Evolutionary conservation across 1,140 invertebrate genomes (phyloP).

Genomic region (Druon quercuslanigerum): DNA sequence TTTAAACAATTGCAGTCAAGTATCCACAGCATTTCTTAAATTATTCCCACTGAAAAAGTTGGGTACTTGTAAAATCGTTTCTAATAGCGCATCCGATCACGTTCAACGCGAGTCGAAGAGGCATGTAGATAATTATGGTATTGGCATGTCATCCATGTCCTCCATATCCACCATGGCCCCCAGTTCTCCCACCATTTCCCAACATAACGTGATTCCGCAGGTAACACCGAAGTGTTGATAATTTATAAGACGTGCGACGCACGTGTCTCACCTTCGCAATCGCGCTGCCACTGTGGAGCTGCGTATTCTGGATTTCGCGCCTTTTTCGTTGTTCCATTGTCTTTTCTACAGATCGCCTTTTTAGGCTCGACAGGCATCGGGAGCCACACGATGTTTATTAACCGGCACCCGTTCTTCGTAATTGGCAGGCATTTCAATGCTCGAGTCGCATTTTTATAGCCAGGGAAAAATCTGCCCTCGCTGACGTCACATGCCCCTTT

Average conservation of each 20-base stretch:
- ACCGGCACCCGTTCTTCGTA: conserved; percentile 46
- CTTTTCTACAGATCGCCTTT: conserved; percentile 54
- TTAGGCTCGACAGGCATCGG: conserved; percentile 45
- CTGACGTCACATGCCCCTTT: neutral
- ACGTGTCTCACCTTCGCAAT: conserved; percentile 64
- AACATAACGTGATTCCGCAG: conserved; percentile 32
- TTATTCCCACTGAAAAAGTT: too few species aligned
- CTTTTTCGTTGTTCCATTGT: conserved; percentile 63
- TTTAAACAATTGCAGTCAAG: too few species aligned
- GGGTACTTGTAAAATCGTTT: neutral
- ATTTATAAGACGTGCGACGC: conserved; percentile 61
- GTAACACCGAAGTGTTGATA: conserved; percentile 47
- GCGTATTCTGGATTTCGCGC: conserved; percentile 58
- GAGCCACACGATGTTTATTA: conserved; percentile 41
- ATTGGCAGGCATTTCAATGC: conserved; percentile 38
- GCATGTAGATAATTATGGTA: conserved; percentile 58
- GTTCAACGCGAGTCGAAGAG: neutral
- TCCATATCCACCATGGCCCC: conserved; percentile 44
- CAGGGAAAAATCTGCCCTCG: neutral
- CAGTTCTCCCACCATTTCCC: conserved; percentile 31
- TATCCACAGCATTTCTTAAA: too few species aligned
- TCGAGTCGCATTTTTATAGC: conserved; percentile 10
- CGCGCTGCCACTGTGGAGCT: conserved; percentile 32
- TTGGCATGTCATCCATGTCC: conserved; percentile 56
- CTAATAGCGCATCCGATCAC: conserved; percentile 38